A percentile compares a stretch with the other conserved stretches of the same genome.
Conservation (phyloP, 2,888 invertebrate species). For the Microplitis deprimator region DNA sequence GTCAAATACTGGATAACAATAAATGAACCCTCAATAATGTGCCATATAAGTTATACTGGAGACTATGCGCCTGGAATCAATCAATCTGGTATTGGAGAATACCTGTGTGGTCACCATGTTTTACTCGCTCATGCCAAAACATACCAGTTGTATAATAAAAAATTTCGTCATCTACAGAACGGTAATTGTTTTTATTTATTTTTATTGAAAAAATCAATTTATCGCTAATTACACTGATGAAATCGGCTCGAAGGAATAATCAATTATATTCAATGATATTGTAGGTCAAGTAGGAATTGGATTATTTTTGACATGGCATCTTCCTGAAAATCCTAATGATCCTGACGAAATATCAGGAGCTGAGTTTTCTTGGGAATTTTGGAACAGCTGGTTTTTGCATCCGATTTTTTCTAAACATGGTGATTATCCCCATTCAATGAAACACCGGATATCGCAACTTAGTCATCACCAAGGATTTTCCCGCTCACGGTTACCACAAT, state of each 20-base stretch:
- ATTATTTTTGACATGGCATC: conserved; percentile 74
- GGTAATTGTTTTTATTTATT: conserved; percentile 63
- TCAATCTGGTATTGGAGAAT: conserved; percentile 74
- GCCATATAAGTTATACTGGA: conserved; percentile 74
- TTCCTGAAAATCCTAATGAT: conserved; percentile 61
- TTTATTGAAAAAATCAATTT: too few relatives aligned
- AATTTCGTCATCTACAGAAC: conserved; percentile 74
- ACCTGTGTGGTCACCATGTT: conserved; percentile 77
- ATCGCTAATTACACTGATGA: too few relatives aligned
- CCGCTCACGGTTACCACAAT: conserved; percentile 76
- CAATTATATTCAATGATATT: background rate
- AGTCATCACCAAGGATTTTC: conserved; percentile 76
- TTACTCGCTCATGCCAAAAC: conserved; percentile 78
- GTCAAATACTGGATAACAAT: conserved; percentile 81
- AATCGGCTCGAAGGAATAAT: too few relatives aligned
- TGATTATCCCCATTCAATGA: conserved; percentile 80
- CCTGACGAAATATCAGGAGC: conserved; percentile 74
- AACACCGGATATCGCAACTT: conserved; percentile 74
- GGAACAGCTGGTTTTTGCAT: conserved; percentile 80
- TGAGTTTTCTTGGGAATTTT: conserved; percentile 73
- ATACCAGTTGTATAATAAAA: conserved; percentile 76
- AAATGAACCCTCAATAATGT: conserved; percentile 80
- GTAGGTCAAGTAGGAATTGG: conserved; percentile 76
- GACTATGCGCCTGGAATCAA: conserved; percentile 48
- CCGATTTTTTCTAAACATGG: conserved; percentile 78